phyloP scores from a whole-genome alignment of 1,140 invertebrate genomes.

The Brachionus koreanus region DNA sequence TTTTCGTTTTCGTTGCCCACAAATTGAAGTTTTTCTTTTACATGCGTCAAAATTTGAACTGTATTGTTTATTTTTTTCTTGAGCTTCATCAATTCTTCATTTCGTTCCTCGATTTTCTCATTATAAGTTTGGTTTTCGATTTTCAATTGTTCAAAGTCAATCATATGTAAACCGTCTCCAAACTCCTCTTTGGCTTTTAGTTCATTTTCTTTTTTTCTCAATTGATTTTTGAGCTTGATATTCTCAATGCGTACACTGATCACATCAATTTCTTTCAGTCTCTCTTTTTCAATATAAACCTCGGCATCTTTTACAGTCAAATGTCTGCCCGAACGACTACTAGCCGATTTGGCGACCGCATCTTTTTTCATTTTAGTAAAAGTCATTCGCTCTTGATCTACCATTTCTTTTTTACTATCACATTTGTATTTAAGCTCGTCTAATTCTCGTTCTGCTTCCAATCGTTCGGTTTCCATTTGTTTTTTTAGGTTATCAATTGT shows the following conservation, averaged over 20 bases:
- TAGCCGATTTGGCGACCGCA: background rate
- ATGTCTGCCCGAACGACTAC: background rate
- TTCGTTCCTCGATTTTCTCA: constrained; percentile 60
- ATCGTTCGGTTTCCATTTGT: background rate
- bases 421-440: constrained; percentile 49
- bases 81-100: constrained; percentile 59
- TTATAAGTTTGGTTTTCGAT: constrained; percentile 61
- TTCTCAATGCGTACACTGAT: constrained; percentile 55
- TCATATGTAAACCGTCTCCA: constrained; percentile 57
- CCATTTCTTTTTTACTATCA: constrained; percentile 53
- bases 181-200: constrained; percentile 59
- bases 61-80: constrained; percentile 59
- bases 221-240: constrained; percentile 58
- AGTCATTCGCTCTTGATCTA: constrained; percentile 37
- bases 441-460: constrained; percentile 26
- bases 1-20: constrained; percentile 55
- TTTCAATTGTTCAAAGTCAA: constrained; percentile 60
- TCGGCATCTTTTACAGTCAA: background rate
- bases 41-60: constrained; percentile 58
- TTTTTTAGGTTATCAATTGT: constrained; percentile 26
- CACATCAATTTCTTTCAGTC: constrained; percentile 54
- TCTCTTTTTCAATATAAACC: constrained; percentile 28
- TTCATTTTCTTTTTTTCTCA: constrained; percentile 56
- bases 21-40: constrained; percentile 60
- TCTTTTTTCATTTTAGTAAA: constrained; percentile 19